Evolutionary conservation across 2,113 vertebrate species (phyloP), one percentile per base, ranked within the genome.

Genomic region (Catharus bicknelli): DNA sequence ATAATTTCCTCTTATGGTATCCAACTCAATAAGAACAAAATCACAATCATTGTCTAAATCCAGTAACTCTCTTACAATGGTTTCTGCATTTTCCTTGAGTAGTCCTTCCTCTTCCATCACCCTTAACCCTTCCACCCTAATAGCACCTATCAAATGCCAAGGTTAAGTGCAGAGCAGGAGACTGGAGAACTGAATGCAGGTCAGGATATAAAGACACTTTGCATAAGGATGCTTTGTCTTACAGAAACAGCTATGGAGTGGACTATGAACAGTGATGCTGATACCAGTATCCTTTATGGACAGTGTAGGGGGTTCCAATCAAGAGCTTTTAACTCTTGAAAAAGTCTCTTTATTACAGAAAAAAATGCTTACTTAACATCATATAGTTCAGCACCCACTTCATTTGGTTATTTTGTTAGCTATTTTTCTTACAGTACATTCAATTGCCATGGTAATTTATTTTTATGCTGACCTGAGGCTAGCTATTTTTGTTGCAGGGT

Each of bases 391-490:
- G 43, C 29, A 58, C 30, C 13, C 29, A 84, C 21, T 74, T 74
- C 4, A 74, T 80, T 93, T 86, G 13, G 25, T 50, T 94, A 40
- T 92, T 94, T 86, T 48, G n/a, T 70, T 83, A 76, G 36, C 66
- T 88, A 36, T 87, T 92, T 94, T 86, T 91, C 77, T 80, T 75
- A 47, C 29, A 76, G 59, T 53, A 42, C 75, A 63, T 85, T 72
- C 70, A 72, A 63, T 66, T 81, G 61, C 47, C 61, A 81, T 22
- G 36, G 72, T 32, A 77, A 79, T 85, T 42, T 74, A 51, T 83
- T 93, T 96, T 96, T 90, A 88, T 80, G 78, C 67, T 91, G 83
- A 90, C 85, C 61, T 30, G 66, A 72, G 81, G 87, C 77, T 87
- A 88, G 64, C 36, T 93, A 67, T 89, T 94, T 93, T 87, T 92